Evolutionary conservation across 2,888 invertebrate species (phyloP), one percentile per base, ranked within the genome.

Genomic region (Seira ritae): DNA sequence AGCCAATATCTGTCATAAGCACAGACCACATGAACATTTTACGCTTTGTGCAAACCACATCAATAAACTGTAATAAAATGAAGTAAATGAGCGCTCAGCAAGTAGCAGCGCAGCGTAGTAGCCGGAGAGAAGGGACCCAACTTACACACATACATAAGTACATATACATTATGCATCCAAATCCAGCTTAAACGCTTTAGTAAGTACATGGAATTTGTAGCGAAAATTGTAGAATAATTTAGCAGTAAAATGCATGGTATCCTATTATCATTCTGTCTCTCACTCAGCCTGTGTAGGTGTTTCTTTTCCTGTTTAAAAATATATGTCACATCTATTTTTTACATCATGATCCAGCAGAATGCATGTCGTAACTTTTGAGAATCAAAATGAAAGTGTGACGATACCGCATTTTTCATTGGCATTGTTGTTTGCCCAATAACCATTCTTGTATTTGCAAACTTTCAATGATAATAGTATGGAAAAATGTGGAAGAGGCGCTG

Each of bases 1-100:
- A 55, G 55, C 6, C 55, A 55, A 55, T 55, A 55, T 55, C 55
- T n/a, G 55, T n/a, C 55, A 12, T 55, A n/a, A 55, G 55, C 55
- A 12, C 55, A 55, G 31, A 31, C 31, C 31, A 31, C 31, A 31
- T 31, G 8, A 2, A 31, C 31, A 31, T 31, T 31, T 31, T 31
- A 8, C 31, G 31, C 31, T 31, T 31, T 31, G 8, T 31, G 55
- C 15, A 55, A 55, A 55, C 17, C 55, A 55, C 55, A 55, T 55
- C 55, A 55, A 55, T 55, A 55, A 17, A 55, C 55, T 55, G 15
- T 55, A 55, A 55, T 55, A 55, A 17, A 12, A 55, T 55, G n/a
- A 55, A 55, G 31, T 12, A 3, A 55, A n/a, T 55, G 55, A 55
- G 12, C 3, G 55, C 55, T 55, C 55, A 8, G 42, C 12, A 42